These are phyloP conservation scores for Eustalomyia histrio DNA, from an alignment of 2,888 invertebrate genomes.

Conservation along the genomic window DNA sequence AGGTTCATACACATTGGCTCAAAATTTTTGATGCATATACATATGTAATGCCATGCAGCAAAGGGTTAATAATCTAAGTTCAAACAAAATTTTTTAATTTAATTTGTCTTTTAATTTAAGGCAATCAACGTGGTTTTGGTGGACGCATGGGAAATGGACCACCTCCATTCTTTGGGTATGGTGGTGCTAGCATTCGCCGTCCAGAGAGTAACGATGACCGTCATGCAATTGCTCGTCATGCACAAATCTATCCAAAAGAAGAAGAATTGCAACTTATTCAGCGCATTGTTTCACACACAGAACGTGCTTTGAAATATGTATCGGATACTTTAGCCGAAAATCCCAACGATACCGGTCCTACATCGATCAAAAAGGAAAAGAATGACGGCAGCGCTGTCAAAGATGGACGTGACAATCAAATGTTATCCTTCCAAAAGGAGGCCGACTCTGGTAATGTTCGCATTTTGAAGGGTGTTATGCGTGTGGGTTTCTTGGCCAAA, in stretches of 20 bases:
- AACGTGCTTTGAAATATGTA: constrained; percentile 95
- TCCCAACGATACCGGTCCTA: constrained; percentile 70
- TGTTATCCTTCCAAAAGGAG: constrained; percentile 87
- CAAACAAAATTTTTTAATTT: too few relatives aligned
- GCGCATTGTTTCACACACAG: constrained; percentile 94
- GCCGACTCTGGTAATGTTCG: constrained; percentile 83
- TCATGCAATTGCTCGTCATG: constrained; percentile 95
- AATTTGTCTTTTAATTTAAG: constrained; percentile 57
- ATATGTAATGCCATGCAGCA: too few relatives aligned
- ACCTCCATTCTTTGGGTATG: constrained; percentile 82
- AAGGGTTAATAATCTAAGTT: too few relatives aligned
- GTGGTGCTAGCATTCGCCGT: constrained; percentile 82
- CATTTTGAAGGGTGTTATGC: constrained; percentile 96
- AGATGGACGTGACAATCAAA: constrained; percentile 90
- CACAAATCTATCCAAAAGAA: constrained; percentile 95
- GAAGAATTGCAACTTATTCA: constrained; percentile 93
- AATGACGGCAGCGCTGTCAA: constrained; percentile 80
- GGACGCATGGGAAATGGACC: constrained; percentile 79
- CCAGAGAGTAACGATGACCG: constrained; percentile 97
- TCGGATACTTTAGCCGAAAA: constrained; percentile 91
- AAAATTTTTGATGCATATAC: too few relatives aligned
- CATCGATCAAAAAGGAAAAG: constrained; percentile 75
- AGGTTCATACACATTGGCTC: too few relatives aligned
- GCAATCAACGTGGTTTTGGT: constrained; percentile 73
- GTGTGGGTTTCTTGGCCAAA: constrained; percentile 94